phyloP scores from a whole-genome alignment of 2,888 invertebrate species.

The Apomyelois bistriatella region DNA sequence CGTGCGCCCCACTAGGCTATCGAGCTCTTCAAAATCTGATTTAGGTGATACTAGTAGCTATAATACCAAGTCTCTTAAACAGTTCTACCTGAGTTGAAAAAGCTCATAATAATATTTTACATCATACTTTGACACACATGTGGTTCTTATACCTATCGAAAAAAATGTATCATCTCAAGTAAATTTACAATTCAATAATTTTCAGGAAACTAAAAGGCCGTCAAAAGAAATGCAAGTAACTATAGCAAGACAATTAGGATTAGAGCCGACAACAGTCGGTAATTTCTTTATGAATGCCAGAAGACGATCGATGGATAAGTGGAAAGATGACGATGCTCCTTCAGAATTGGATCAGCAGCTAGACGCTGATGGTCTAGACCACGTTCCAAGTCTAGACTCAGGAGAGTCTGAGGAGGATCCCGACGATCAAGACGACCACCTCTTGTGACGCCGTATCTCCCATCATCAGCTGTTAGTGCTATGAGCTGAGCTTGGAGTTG shows the following conservation, averaged over 20 bases:
- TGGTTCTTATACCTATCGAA: no score
- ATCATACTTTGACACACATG: no score
- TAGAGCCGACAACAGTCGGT: constrained; percentile 98
- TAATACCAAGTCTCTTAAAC: no score
- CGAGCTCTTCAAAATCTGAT: no score
- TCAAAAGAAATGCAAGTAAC: constrained; percentile 99
- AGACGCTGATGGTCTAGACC: constrained; percentile 75
- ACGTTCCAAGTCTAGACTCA: constrained; percentile 64
- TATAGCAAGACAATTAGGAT: constrained; percentile 96
- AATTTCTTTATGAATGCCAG: constrained; percentile 99
- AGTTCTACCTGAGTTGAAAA: no score
- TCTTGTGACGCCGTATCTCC: constrained; percentile 76
- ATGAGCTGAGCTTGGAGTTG: constrained; percentile 55
- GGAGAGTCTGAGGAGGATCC: constrained; percentile 71
- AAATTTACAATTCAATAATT: constrained; percentile 21
- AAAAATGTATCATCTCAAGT: neutral
- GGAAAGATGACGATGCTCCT: constrained; percentile 95
- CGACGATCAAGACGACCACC: constrained; percentile 67
- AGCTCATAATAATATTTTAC: no score
- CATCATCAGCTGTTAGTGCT: constrained; percentile 72
- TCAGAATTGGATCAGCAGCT: constrained; percentile 77
- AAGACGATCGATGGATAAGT: constrained; percentile 97
- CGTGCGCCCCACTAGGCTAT: no score
- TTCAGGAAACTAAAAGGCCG: constrained; percentile 98
- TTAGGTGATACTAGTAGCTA: no score